Base-by-base conservation (phyloP, 2,888 invertebrate species). In the Orchesellides sinensis region DNA sequence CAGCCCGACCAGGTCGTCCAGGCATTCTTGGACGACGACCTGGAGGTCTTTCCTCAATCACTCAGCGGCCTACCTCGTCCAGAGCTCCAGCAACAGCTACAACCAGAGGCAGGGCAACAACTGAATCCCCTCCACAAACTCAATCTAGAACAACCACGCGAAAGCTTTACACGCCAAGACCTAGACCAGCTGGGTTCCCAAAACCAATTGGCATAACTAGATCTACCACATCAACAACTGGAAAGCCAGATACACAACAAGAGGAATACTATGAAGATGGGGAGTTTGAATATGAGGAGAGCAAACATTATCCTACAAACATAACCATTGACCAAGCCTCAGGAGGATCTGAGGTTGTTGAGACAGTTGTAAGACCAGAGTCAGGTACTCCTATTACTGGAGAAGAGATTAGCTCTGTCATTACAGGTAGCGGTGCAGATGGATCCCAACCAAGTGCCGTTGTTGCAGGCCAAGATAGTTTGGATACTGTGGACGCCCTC, bases 61-160 rank as follows among this genome's bases (percentile, higher is more conserved):
- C 84, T 0, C 29, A 61, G 2, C 75, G 81, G 72, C 84, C 88
- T 10, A 78, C 77, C 6, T 69, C 81, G 0, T 66, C 69, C n/a
- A 61, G 83, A 47, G 29, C 84, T 14, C 74, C 84, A 63, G 32
- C 61, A 45, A 17, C 66, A 10, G 35, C 63, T 4, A 69, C 79
- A 23, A 65, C 65, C 10, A 35, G 75, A 19, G n/a, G 52, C 2
- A 1, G 84, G 27, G 47, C 74, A 0, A 72, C 81, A 12, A 83
- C 84, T 0, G 82, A 85, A 10, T 14, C 10, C n/a, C 32, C 85
- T 0, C 75, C 87, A 5, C 73, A 77, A 25, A 74, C 84, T 47
- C 59, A 72, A 52, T 40, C 89, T 0, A 83, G 85, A 5, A 87
- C 87, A 12, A 90, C 86, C 2, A 90, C 86, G 4, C 82, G 70